Evolutionary conservation across 2,888 invertebrate genomes (phyloP), one percentile per base, ranked within the genome.

Genomic region (Folsomia candida): DNA sequence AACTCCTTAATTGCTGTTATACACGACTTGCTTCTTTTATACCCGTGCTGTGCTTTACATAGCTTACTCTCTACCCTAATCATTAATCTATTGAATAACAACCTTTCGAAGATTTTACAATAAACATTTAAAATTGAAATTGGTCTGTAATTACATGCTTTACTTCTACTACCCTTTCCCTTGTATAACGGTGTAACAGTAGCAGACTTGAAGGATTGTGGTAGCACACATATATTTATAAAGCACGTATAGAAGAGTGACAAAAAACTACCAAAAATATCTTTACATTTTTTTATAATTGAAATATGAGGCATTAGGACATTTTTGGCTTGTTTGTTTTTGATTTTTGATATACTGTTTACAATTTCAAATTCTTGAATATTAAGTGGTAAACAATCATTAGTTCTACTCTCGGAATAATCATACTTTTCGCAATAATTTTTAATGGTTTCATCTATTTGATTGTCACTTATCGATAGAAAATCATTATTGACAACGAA

Each of bases 11-110:
- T 27, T 29, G 76, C 78, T 18, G 76, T 72, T 11, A 70, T 54
- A 22, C 74, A 78, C 1, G 79, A 81, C 60, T 69, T 71, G 1
- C 72, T 66, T 6, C 57, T 71, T 28, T 72, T 66, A 47, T 78
- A 80, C 4, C 77, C 79, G 68, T 78, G 76, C 64, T 79, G 77
- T n/a, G 71, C 47, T 22, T 67, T 68, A 69, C 20, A 27, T n/a
- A 77, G 51, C 14, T 64, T n/a, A 22, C 24, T 27, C 6, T 72
- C 70, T 14, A 73, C 58, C 51, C 64, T 51, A 22, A 20, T 9
- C 25, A 65, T 29, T 6, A 75, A 37, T 64, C 70, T 69, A 18
- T 25, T 22, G 20, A 67, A 28, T 22, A 73, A 61, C 58, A n/a
- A n/a, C n/a, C n/a, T n/a, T n/a, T n/a, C n/a, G n/a, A n/a, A n/a